Base-by-base conservation (phyloP, 2,888 invertebrate species). In the Marronus borbonicus region DNA sequence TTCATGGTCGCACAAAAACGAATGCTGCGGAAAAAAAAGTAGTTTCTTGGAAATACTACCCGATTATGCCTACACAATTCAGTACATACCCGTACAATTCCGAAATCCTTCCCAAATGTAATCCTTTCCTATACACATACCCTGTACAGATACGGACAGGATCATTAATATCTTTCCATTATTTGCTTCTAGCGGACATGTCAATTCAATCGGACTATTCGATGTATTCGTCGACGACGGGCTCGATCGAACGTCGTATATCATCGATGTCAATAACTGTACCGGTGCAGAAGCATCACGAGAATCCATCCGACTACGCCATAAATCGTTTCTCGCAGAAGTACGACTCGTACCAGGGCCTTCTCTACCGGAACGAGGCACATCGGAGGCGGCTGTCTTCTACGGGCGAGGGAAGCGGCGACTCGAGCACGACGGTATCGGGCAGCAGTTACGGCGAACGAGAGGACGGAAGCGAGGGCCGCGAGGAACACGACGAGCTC, bases 401-500 rank as follows among this genome's bases (percentile, higher is more conserved):
- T n/a, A 91, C 91, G 14, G 92, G 92, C 39, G 92, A 92, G 82
- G 90, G 90, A 70, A 88, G 88, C 81, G 88, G 87, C 28, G 88
- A 88, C 80, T 86, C 90, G 84, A 85, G 90, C 87, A 87, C 92
- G 84, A 84, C 89, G 80, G 87, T 90, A 64, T 89, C 89, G 20
- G 89, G 89, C 50, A 89, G 90, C 76, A 90, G 89, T 82, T 90
- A 89, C 83, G 87, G 88, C 0, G 82, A 87, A 80, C 83, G 85
- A 36, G 90, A 91, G 28, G 92, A 92, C 81, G 92, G 92, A 50
- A 92, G 92, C 80, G 91, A 90, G 83, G 89, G 89, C 77, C 87
- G 90, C 39, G 89, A 89, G 44, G 89, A 90, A 81, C 89, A 89
- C 82, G 90, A 90, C 74, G 89, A 90, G 80, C 88, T 84, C 69